Evolutionary conservation across 2,888 invertebrate species (phyloP).

Genomic region (Platycheirus rosarum): DNA sequence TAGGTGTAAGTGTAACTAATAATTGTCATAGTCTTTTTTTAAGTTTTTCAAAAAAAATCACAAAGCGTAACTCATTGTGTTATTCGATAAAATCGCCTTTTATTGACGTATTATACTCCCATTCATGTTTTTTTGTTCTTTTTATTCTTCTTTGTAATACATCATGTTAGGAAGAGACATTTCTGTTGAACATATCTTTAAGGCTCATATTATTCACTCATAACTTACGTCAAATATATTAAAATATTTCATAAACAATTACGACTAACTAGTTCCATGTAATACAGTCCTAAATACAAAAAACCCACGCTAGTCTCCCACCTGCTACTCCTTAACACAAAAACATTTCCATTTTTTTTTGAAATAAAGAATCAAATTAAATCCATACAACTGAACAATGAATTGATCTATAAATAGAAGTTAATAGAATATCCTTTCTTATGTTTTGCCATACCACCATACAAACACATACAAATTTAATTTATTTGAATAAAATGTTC

Average conservation of each 20-base stretch:
- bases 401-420: constrained; percentile 58
- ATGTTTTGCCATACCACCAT: background rate
- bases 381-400: constrained; percentile 30
- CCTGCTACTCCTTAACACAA: background rate
- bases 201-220: background rate
- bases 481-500: too few relatives aligned
- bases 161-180: too few relatives aligned
- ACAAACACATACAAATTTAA: too few relatives aligned
- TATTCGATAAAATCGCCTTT: too few relatives aligned
- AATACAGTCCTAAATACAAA: background rate
- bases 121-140: too few relatives aligned
- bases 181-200: too few relatives aligned
- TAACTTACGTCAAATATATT: background rate
- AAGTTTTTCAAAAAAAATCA: too few relatives aligned
- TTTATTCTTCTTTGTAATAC: too few relatives aligned
- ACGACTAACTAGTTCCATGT: background rate
- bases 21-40: too few relatives aligned
- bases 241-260: background rate
- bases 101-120: too few relatives aligned
- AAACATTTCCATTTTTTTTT: background rate
- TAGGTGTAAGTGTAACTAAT: too few relatives aligned
- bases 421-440: constrained; percentile 38
- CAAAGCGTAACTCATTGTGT: too few relatives aligned
- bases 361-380: constrained; percentile 31
- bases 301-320: constrained; percentile 4